A percentile compares a stretch with the other conserved stretches of the same genome.
Conservation (phyloP, 1,140 invertebrate genomes). For the Dinothrombium tinctorium region DNA sequence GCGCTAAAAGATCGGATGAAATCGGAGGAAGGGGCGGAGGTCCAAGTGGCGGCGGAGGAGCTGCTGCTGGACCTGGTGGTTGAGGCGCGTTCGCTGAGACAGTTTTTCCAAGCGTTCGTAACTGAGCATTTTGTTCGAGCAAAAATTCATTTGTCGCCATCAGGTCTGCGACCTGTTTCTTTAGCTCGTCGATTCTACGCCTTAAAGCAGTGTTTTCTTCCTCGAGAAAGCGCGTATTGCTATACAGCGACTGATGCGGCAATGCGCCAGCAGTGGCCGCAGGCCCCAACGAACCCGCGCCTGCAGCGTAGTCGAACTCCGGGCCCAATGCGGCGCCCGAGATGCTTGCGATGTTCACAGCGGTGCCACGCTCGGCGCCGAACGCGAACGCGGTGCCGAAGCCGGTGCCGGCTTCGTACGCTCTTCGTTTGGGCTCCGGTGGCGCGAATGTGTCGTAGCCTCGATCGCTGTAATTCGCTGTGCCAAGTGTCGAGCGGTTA, state of each 20-base stretch:
- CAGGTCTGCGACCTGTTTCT: constrained; percentile 40
- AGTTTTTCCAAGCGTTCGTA: constrained; percentile 23
- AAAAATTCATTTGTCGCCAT: constrained; percentile 58
- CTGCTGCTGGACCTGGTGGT: background rate
- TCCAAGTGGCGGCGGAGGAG: background rate
- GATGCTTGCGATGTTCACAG: background rate
- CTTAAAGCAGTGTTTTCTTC: constrained; percentile 44
- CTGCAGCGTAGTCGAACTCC: background rate
- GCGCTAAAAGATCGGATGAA: background rate
- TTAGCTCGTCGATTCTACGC: constrained; percentile 44
- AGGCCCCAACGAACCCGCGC: background rate
- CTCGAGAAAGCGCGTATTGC: constrained; percentile 25
- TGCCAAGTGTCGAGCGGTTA: background rate
- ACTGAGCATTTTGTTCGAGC: constrained; percentile 49
- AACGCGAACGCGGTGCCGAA: background rate
- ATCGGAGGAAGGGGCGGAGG: background rate
- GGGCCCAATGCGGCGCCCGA: background rate
- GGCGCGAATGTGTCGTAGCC: background rate
- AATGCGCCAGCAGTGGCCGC: background rate
- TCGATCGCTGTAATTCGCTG: background rate
- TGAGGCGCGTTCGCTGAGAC: background rate
- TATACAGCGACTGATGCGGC: background rate
- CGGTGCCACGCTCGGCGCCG: too few relatives aligned
- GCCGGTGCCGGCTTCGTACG: constrained; percentile 2
- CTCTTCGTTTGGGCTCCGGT: constrained; percentile 15